phyloP scores from a whole-genome alignment of 2,888 invertebrate species.

The Caprella mutica region DNA sequence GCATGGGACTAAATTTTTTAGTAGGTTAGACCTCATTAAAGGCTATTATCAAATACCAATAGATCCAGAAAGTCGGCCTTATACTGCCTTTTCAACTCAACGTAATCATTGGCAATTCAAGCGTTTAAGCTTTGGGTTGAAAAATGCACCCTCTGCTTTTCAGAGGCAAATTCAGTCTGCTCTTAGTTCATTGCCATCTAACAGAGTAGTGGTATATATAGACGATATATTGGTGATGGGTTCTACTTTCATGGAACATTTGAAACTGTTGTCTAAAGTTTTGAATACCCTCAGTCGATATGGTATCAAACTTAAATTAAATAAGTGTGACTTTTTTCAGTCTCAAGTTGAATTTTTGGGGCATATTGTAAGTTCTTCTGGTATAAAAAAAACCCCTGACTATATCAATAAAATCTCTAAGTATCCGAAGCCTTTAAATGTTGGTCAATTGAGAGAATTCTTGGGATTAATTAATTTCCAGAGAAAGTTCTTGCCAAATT shows the following conservation, averaged over 20 bases:
- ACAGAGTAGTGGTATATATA: neutral
- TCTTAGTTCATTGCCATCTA: neutral
- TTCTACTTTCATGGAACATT: neutral
- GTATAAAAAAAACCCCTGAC: neutral
- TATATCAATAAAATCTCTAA: neutral
- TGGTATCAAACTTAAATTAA: neutral
- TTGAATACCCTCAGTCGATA: neutral
- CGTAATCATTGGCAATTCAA: neutral
- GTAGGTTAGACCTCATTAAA: neutral
- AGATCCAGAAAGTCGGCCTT: neutral
- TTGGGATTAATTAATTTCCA: neutral
- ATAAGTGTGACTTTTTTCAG: constrained; percentile 1
- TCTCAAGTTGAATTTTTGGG: neutral
- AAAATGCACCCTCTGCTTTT: constrained; percentile 1
- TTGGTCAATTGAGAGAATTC: neutral
- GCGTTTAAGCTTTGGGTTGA: neutral
- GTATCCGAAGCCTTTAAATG: neutral
- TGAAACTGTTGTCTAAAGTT: neutral
- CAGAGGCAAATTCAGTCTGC: neutral
- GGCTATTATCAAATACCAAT: constrained; percentile 3
- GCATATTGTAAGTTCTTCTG: constrained; percentile 4
- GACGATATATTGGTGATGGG: constrained; percentile 4
- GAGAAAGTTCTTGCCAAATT: neutral
- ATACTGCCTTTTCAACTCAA: constrained; percentile 1
- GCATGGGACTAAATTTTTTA: constrained; percentile 1